Evolutionary conservation across 2,113 vertebrate genomes (phyloP).

Genomic region (Corvus moneduloides): DNA sequence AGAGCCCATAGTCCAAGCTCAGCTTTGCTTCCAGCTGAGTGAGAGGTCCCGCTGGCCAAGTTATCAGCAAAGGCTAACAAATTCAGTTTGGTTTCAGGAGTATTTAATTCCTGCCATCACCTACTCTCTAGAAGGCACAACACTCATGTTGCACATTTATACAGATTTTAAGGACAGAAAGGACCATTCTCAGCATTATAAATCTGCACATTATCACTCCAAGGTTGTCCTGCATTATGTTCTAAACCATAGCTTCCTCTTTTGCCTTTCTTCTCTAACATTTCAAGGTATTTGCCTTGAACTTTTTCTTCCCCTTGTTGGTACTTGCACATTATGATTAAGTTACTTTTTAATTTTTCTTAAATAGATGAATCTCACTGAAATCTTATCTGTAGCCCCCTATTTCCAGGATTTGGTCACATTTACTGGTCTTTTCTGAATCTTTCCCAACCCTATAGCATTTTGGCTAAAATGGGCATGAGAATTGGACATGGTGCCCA

Average conservation of each 20-base stretch:
- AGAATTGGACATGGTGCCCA: neutral
- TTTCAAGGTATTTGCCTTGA: neutral
- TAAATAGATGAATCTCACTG: neutral
- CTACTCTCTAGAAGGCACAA: neutral
- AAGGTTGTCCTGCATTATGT: neutral
- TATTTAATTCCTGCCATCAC: neutral
- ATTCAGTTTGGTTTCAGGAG: neutral
- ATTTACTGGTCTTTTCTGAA: neutral
- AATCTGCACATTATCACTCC: neutral
- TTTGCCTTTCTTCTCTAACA: neutral
- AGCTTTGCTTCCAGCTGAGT: neutral
- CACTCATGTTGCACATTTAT: neutral
- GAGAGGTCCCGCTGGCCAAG: neutral
- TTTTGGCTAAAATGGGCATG: neutral
- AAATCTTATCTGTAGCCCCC: neutral
- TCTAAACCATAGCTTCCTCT: neutral
- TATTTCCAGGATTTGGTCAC: neutral
- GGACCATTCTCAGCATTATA: neutral
- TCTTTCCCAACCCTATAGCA: neutral
- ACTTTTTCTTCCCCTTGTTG: neutral
- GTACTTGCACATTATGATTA: neutral
- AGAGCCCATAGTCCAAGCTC: neutral
- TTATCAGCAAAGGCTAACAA: neutral
- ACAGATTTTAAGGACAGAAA: neutral
- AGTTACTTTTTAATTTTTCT: neutral